Evolutionary conservation across 2,797 vertebrate genomes (phyloP), one percentile per base, ranked within the genome.

Genomic region (Dryobates pubescens): DNA sequence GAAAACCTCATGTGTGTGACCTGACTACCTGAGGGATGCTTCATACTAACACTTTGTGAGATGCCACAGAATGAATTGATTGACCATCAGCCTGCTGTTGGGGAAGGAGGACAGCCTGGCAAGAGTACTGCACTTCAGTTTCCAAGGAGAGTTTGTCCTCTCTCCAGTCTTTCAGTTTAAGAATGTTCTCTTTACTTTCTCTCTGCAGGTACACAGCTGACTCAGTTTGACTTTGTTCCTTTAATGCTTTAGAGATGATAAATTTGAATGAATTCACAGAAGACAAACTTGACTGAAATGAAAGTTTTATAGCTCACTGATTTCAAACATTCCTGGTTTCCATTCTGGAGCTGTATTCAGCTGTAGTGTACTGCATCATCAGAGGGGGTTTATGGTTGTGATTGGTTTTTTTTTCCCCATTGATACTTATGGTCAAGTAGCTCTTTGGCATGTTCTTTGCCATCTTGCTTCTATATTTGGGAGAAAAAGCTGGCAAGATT

Each of bases 401-500:
- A 20, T 38, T 23, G 45, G 22, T 22, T 1, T 26, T 38, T 7
- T 24, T 73, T 61, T 36, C 17, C 63, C 47, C 41, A 3, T 17
- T 53, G n/a, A 67, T 67, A 74, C 57, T 56, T 67, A 5, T 30
- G 65, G 45, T 71, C 45, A 61, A 7, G 67, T n/a, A 79, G 43
- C 29, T 92, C 86, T 86, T 41, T 70, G 84, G 53, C 59, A 45
- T 10, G 2, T 54, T 72, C 59, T 94, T 83, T 89, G 63, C 82
- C 61, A 53, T 58, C 53, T 82, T 73, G 24, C 36, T 81, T 78
- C 30, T 73, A 0, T 75, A 11, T 0, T 64, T 57, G 11, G 36
- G 51, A 92, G 77, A n/a, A 68, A 71, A 92, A 85, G 63, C 83
- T 92, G 90, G 78, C 0, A 15, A 80, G 65, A 78, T 82, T 43